phyloP scores from a whole-genome alignment of 2,888 invertebrate species.

The Gandaritis pyraliata region DNA sequence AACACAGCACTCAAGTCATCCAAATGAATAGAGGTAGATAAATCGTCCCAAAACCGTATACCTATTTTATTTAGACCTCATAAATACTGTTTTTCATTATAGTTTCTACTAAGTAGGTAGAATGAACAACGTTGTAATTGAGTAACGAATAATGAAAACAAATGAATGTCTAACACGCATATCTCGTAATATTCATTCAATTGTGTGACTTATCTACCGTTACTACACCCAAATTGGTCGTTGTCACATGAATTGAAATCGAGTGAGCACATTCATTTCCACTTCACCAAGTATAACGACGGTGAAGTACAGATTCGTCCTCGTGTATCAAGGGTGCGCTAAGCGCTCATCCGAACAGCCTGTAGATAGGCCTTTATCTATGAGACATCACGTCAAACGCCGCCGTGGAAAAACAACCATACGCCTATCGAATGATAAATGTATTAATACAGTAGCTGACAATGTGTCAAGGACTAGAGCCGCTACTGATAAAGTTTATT shows the following conservation, averaged over 20 bases:
- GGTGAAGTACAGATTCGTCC: conserved; percentile 47
- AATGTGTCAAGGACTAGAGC: conserved; percentile 37
- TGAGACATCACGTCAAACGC: conserved; percentile 53
- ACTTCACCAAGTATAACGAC: conserved; percentile 59
- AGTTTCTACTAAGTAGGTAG: background rate
- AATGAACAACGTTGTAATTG: conserved; percentile 12
- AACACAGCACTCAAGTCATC: background rate
- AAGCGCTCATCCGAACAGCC: conserved; percentile 67
- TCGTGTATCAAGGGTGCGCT: conserved; percentile 50
- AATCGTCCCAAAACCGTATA: conserved; percentile 2
- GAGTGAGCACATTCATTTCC: conserved; percentile 63
- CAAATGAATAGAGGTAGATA: background rate
- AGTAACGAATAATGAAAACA: conserved; percentile 30
- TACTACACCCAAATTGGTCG: conserved; percentile 33
- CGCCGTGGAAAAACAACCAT: conserved; percentile 54
- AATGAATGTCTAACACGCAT: conserved; percentile 33
- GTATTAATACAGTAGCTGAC: conserved; percentile 39
- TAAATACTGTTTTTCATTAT: background rate
- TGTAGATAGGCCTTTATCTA: conserved; percentile 67
- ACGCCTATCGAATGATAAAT: conserved; percentile 50
- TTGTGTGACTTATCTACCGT: conserved; percentile 37
- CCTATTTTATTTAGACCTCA: conserved; percentile 1
- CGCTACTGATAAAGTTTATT: conserved; percentile 36
- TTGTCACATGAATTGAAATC: conserved; percentile 53
- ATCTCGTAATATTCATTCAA: conserved; percentile 43